A percentile compares a stretch with the other conserved stretches of the same genome.
Conservation (phyloP, 2,797 vertebrate genomes). For the Hapalemur alaotrensis region DNA sequence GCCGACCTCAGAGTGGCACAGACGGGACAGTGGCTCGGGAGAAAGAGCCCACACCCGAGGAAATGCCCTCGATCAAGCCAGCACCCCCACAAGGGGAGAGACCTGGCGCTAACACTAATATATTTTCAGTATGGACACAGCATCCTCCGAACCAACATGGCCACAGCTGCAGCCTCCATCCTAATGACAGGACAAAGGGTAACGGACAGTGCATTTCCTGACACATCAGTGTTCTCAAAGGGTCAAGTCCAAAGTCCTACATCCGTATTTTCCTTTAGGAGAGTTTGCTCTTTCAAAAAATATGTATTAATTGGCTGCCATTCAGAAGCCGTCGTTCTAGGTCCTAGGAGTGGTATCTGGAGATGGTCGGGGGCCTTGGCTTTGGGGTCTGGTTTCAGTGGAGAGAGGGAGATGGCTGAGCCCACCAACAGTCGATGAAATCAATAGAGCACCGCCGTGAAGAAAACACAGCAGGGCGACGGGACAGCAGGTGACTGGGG, state of each 20-base stretch:
- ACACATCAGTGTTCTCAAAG: not conserved
- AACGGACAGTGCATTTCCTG: not conserved
- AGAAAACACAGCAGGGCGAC: not conserved
- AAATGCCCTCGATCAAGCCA: no score
- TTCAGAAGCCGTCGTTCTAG: not conserved
- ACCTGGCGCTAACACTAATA: accelerated
- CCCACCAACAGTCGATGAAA: accelerated
- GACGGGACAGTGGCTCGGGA: not conserved
- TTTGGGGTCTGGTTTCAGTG: accelerated
- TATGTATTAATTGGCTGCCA: not conserved
- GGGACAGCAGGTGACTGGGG: not conserved
- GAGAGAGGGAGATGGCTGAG: accelerated
- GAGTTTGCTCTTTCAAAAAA: not conserved
- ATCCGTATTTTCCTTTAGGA: not conserved
- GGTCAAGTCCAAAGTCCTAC: not conserved
- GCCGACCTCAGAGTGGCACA: not conserved
- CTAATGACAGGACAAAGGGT: not conserved
- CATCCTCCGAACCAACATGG: not conserved
- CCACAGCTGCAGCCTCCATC: not conserved
- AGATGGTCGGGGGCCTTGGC: accelerated
- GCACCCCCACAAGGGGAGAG: not conserved
- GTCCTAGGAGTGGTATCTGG: not conserved
- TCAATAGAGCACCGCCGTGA: not conserved
- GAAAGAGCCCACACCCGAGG: not conserved
- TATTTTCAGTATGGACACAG: not conserved